Conservation (phyloP, 1,140 invertebrate genomes). For the Agrypnia vestita region DNA sequence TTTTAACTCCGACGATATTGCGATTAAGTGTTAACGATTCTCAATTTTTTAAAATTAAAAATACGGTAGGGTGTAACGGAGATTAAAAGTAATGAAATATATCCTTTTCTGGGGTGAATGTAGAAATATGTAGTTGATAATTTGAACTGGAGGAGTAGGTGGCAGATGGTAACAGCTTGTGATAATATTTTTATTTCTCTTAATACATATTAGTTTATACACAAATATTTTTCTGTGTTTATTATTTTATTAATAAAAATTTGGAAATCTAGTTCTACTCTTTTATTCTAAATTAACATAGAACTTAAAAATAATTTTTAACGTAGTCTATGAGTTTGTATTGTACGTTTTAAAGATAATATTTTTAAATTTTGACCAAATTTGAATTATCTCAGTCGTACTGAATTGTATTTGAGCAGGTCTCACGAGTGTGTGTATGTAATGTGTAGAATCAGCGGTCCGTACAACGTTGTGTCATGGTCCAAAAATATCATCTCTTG, state of each 20-base stretch:
- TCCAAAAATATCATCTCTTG: too few relatives aligned
- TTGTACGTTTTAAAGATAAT: too few relatives aligned
- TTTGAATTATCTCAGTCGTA: too few relatives aligned
- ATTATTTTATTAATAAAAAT: constrained; percentile 17
- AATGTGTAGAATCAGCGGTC: too few relatives aligned
- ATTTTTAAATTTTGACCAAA: too few relatives aligned
- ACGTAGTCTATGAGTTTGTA: too few relatives aligned
- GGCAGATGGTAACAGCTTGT: constrained; percentile 24
- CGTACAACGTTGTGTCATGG: too few relatives aligned
- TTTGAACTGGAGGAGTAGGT: constrained; percentile 12
- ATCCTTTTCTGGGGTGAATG: not conserved
- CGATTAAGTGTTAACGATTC: constrained; percentile 48
- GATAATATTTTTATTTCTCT: constrained; percentile 44
- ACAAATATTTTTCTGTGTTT: constrained; percentile 1
- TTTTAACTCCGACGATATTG: constrained; percentile 41
- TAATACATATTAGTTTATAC: constrained; percentile 20
- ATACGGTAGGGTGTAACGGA: constrained; percentile 11
- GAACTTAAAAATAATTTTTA: not conserved
- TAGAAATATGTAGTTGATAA: constrained; percentile 23
- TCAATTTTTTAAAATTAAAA: constrained; percentile 46
- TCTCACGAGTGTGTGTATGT: too few relatives aligned
- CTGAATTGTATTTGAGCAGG: too few relatives aligned
- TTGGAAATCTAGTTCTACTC: not conserved
- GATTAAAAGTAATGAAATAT: not conserved
- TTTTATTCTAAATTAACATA: not conserved